A percentile compares a stretch with the other conserved stretches of the same genome.
Conservation (phyloP, 1,140 invertebrate species). For the Ridgeia piscesae region DNA sequence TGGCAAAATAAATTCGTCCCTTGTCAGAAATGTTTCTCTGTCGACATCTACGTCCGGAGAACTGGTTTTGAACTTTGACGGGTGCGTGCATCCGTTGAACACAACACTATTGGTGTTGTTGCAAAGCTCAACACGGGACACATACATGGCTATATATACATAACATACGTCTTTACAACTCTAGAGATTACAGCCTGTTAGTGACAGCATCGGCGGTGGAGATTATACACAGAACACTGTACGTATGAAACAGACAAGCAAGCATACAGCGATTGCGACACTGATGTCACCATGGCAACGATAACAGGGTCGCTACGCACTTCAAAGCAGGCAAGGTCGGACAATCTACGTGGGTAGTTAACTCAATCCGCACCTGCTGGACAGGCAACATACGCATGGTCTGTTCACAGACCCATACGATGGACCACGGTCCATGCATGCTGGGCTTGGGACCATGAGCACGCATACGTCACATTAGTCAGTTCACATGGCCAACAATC, state of each 20-base stretch:
- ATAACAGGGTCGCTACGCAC: neutral
- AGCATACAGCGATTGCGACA: neutral
- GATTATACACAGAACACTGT: conserved; percentile 1
- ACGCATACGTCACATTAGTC: neutral
- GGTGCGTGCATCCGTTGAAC: neutral
- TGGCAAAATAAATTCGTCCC: neutral
- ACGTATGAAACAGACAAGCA: neutral
- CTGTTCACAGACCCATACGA: neutral
- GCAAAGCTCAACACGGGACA: neutral
- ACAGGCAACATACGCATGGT: neutral
- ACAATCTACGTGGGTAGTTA: neutral
- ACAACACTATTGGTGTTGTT: neutral
- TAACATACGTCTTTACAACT: neutral
- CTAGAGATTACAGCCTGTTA: neutral
- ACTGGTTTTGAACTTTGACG: neutral
- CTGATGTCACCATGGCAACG: neutral
- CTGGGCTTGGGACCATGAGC: neutral
- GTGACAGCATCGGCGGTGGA: neutral
- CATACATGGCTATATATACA: neutral
- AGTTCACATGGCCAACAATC: neutral
- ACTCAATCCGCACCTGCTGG: neutral
- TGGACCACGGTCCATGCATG: neutral
- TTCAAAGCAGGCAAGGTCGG: neutral
- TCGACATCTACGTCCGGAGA: neutral
- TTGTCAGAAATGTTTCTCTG: neutral